Conservation (phyloP, 2,113 vertebrate genomes). For the Paramormyrops kingsleyae region DNA sequence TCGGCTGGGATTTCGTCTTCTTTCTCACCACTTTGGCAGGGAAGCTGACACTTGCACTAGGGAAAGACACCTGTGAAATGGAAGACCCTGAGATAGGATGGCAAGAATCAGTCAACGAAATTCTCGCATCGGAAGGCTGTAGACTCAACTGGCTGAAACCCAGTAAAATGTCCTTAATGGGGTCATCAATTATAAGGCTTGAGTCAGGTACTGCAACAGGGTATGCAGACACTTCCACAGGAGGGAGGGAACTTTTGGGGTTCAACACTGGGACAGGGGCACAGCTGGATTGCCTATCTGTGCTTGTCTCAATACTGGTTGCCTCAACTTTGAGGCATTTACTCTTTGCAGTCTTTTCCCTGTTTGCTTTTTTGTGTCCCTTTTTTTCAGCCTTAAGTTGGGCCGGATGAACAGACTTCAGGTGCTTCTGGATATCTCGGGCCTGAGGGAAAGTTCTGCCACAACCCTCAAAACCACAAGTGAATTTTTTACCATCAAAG, state of each 20-base stretch:
- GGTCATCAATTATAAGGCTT: slow-evolving; percentile 56
- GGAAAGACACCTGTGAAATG: slow-evolving; percentile 51
- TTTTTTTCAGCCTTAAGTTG: slow-evolving; percentile 72
- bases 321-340: slow-evolving; percentile 35
- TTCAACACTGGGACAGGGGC: slow-evolving; percentile 13
- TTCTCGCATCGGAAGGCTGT: slow-evolving; percentile 56
- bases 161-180: slow-evolving; percentile 75
- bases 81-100: slow-evolving; percentile 48
- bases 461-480: slow-evolving; percentile 83
- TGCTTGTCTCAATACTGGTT: slow-evolving; percentile 27
- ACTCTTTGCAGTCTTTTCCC: slow-evolving; percentile 42
- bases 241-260: slow-evolving; percentile 29
- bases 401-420: slow-evolving; percentile 75
- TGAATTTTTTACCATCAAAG: slow-evolving; percentile 79
- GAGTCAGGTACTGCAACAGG: slow-evolving; percentile 21
- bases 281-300: slow-evolving; percentile 20
- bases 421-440: slow-evolving; percentile 76
- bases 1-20: slow-evolving; percentile 19
- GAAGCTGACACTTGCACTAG: slow-evolving; percentile 56
- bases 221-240: slow-evolving; percentile 9
- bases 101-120: slow-evolving; percentile 30
- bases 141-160: slow-evolving; percentile 82
- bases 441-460: slow-evolving; percentile 76
- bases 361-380: slow-evolving; percentile 48
- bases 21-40: slow-evolving; percentile 37